Base-by-base conservation (phyloP, 30 jellyfish, hydroid and myxozoan genomes). In the Aurelia sp. region DNA sequence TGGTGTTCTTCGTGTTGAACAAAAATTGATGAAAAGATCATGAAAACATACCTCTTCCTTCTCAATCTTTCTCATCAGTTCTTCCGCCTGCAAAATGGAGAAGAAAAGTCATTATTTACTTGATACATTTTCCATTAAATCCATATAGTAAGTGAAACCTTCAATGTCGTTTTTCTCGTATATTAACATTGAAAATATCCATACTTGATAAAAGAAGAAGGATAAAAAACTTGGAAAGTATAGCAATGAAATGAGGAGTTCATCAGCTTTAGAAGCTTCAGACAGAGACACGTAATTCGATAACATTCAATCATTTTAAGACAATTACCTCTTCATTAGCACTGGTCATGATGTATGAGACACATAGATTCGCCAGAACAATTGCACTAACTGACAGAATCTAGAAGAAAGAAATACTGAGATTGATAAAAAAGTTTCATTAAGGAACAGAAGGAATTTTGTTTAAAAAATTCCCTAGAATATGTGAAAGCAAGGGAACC, bases 301-400 rank as follows among this genome's bases (percentile, higher is more conserved):
- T 44, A 44, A 44, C 16, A 44, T 44, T 44, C 0, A 23, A 58
- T 41, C 1, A 22, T 12, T 12, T 13, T 3, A 58, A 16, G 40
- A 13, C 13, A 30, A 27, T 30, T 66, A 92, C 98, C 97, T 92
- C 98, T 82, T 92, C 98, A 63, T 92, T 92, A 47, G 98, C 98
- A 70, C 98, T 92, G n/a, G 98, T 92, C 98, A 92, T 92, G 66
- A 92, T 92, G 90, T 92, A 92, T 19, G 98, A 86, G 0, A 92
- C 98, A 82, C 98, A 92, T 13, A 92, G 77, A 69, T 92, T 92
- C 7, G 98, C 98, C 80, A 92, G 89, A 23, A 92, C 98, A 18
- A 92, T 86, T 12, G 98, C 98, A 78, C 98, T 92, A 22, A 92
- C 98, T 15, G 89, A 88, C 48, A 92, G 60, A 35, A 92, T 88